Conservation (phyloP, 2,797 vertebrate species). For the Anniella stebbinsi region DNA sequence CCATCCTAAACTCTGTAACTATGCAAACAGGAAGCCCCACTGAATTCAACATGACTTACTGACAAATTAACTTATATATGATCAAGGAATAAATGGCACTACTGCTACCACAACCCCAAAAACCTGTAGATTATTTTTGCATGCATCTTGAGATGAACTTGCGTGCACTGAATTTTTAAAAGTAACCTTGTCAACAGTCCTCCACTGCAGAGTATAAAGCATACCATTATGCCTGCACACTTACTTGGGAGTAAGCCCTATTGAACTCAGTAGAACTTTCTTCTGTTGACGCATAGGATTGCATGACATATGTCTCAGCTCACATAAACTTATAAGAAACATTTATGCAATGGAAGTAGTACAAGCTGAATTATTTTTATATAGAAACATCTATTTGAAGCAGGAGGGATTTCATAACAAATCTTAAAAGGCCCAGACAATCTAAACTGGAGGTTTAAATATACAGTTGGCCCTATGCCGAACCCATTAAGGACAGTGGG, state of each 20-base stretch:
- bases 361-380: not conserved
- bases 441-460: constrained; percentile 46
- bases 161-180: not conserved
- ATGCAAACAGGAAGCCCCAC: not conserved
- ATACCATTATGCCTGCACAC: too few relatives aligned
- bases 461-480: constrained; percentile 43
- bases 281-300: not conserved
- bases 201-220: not conserved
- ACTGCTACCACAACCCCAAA: not conserved
- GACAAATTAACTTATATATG: not conserved
- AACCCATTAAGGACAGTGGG: constrained; percentile 33
- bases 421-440: constrained; percentile 12
- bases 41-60: not conserved
- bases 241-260: not conserved
- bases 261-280: not conserved
- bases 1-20: not conserved
- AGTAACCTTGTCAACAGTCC: not conserved
- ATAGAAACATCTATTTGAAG: not conserved
- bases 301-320: constrained; percentile 1
- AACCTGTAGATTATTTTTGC: not conserved
- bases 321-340: not conserved
- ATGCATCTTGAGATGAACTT: not conserved
- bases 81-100: not conserved
- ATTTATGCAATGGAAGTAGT: not conserved
- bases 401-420: constrained; percentile 37